These are phyloP conservation scores for Nomada ferruginata DNA, from an alignment of 2,888 invertebrate species.

Conservation along the genomic window DNA sequence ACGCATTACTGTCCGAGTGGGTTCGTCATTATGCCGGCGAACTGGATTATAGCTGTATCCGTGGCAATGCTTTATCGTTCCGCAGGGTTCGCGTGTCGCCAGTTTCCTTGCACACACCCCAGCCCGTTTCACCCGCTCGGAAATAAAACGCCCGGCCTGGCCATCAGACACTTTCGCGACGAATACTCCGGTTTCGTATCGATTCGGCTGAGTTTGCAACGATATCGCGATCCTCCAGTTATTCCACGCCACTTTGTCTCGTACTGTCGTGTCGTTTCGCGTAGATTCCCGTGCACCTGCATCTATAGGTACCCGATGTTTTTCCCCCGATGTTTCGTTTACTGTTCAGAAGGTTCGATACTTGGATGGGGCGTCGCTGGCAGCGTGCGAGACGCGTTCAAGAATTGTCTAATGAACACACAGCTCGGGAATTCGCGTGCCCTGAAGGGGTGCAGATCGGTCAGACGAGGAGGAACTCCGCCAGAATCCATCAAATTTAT, in stretches of 20 bases:
- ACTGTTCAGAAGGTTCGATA: too few species aligned
- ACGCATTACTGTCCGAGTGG: constrained; percentile 60
- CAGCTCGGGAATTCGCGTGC: background rate
- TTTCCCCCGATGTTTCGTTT: background rate
- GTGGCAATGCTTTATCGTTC: constrained; percentile 49
- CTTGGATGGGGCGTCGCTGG: background rate
- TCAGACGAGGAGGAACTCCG: background rate
- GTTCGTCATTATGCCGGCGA: constrained; percentile 62
- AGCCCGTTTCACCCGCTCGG: background rate
- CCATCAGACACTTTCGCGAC: constrained; percentile 36
- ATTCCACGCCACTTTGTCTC: background rate
- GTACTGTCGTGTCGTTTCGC: background rate
- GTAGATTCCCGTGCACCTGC: background rate
- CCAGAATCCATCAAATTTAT: constrained; percentile 35
- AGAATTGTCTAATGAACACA: background rate
- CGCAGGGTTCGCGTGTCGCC: constrained; percentile 20
- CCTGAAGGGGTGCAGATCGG: background rate
- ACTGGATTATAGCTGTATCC: constrained; percentile 59
- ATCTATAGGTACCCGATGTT: background rate
- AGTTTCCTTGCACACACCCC: background rate
- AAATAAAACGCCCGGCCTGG: constrained; percentile 46
- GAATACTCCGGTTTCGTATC: constrained; percentile 23
- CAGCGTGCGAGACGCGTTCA: background rate
- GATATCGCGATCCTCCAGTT: background rate
- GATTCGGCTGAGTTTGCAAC: constrained; percentile 28